Conservation (phyloP, 1,140 invertebrate genomes). For the Macrotrachela quadricornifera region DNA sequence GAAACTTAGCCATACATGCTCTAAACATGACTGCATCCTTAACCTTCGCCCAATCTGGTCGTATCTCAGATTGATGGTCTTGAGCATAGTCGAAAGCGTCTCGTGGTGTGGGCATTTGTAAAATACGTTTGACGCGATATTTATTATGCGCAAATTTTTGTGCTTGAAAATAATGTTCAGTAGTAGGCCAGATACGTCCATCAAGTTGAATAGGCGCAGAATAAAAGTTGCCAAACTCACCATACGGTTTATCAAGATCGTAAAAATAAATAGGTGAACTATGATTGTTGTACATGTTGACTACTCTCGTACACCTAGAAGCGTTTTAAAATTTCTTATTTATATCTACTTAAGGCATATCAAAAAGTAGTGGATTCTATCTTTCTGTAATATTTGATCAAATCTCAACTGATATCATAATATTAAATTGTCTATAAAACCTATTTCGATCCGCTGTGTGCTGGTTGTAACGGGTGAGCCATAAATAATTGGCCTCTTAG, state of each 20-base stretch:
- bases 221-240: slow-evolving; percentile 5
- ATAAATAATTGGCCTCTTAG: too few relatives aligned
- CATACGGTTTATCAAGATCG: background rate
- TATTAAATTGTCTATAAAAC: too few relatives aligned
- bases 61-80: background rate
- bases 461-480: too few relatives aligned
- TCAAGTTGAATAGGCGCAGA: background rate
- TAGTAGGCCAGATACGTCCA: background rate
- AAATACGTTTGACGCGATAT: background rate
- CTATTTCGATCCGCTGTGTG: too few relatives aligned
- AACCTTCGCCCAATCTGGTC: slow-evolving; percentile 4
- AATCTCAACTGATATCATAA: too few relatives aligned
- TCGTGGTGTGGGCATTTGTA: background rate
- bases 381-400: too few relatives aligned
- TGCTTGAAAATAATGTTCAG: slow-evolving; percentile 7
- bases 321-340: too few relatives aligned
- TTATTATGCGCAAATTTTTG: slow-evolving; percentile 1
- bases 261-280: too few relatives aligned
- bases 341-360: too few relatives aligned
- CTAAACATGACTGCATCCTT: background rate
- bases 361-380: too few relatives aligned
- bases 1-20: slow-evolving; percentile 1
- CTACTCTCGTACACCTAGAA: too few relatives aligned
- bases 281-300: too few relatives aligned
- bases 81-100: background rate